These are phyloP conservation scores for Nebria ingens DNA, from an alignment of 1,140 invertebrate genomes.

Conservation along the genomic window DNA sequence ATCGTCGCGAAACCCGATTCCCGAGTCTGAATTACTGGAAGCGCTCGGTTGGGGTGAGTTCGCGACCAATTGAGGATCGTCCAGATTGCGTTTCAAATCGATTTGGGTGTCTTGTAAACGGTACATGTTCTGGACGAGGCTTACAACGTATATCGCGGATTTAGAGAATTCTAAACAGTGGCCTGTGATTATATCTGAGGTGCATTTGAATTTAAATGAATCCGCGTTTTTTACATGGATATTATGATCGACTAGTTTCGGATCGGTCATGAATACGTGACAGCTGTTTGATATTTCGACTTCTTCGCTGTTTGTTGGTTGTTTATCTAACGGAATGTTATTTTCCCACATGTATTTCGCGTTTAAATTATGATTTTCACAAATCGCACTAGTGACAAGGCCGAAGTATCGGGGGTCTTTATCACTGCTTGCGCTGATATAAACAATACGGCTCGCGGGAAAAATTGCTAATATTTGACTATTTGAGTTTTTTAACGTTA, in stretches of 20 bases:
- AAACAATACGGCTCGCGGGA: conserved; percentile 74
- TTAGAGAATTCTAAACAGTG: conserved; percentile 80
- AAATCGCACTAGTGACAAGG: conserved; percentile 69
- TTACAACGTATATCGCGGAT: conserved; percentile 77
- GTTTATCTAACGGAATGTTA: conserved; percentile 27
- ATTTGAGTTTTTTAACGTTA: conserved; percentile 62
- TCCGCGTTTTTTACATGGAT: conserved; percentile 66
- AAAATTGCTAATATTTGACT: conserved; percentile 67
- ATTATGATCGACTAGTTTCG: conserved; percentile 69
- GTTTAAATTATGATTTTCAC: conserved; percentile 27
- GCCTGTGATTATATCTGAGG: conserved; percentile 50
- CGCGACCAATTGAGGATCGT: conserved; percentile 34
- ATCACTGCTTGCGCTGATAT: conserved; percentile 80
- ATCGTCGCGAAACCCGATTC: conserved; percentile 70
- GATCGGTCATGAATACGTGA: conserved; percentile 90
- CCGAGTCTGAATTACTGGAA: conserved; percentile 89
- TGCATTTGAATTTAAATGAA: conserved; percentile 69
- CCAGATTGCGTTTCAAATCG: conserved; percentile 14
- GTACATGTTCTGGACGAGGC: conserved; percentile 55
- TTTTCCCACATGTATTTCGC: conserved; percentile 17
- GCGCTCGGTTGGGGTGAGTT: conserved; percentile 77
- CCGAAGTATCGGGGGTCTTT: conserved; percentile 88
- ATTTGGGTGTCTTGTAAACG: conserved; percentile 36
- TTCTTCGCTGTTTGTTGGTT: conserved; percentile 28
- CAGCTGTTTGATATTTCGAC: conserved; percentile 72